phyloP scores from a whole-genome alignment of 37 sponge, comb jelly and placozoan genomes.

The Spongilla lacustris region DNA sequence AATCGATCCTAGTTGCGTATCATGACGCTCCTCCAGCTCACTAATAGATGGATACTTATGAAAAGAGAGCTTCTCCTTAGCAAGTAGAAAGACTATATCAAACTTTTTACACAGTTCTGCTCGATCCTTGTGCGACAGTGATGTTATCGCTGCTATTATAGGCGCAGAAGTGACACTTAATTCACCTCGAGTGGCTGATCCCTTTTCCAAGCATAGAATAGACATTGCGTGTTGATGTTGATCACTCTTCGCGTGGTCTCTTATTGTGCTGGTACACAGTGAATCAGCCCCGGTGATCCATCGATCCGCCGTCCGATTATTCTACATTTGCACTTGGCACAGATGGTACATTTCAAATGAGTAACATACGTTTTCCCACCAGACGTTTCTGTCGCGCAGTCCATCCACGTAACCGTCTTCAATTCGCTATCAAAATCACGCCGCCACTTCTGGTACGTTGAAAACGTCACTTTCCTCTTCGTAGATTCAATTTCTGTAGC shows the following conservation, averaged over 20 bases:
- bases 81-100: conserved; percentile 4
- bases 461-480: conserved; percentile 17
- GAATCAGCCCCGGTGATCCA: conserved; percentile 22
- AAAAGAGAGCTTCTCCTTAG: conserved; percentile 8
- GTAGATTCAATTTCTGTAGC: neutral
- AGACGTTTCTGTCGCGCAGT: neutral
- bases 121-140: neutral
- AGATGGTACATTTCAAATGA: neutral
- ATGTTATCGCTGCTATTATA: neutral
- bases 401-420: conserved; percentile 29
- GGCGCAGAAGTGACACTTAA: neutral
- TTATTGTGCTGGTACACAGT: conserved; percentile 1
- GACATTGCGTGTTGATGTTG: conserved; percentile 10
- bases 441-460: conserved; percentile 23
- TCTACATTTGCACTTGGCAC: neutral
- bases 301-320: conserved; percentile 5
- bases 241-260: conserved; percentile 12
- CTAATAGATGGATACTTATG: neutral
- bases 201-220: neutral
- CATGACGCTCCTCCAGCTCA: neutral
- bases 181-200: neutral
- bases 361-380: neutral
- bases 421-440: conserved; percentile 23
- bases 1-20: no score
- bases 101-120: conserved; percentile 7